Conservation (phyloP, 2,797 vertebrate species). For the Acrossocheilus wenchowensis region DNA sequence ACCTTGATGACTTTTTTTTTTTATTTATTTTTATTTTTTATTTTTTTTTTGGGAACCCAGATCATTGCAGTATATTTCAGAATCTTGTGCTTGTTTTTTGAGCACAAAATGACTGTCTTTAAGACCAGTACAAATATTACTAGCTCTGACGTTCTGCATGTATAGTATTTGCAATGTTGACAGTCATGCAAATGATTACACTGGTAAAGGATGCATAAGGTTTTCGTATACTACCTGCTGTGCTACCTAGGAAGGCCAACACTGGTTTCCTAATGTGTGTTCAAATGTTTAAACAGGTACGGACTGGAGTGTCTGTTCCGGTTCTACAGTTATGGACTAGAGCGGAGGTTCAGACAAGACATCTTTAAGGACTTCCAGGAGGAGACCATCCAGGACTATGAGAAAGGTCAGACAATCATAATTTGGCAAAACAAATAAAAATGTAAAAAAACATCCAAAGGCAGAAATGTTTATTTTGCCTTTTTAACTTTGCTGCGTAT, state of each 20-base stretch:
- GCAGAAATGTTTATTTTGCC: neutral
- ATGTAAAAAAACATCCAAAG: neutral
- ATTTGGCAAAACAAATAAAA: neutral
- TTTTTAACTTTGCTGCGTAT: neutral
- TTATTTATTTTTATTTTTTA: too few species aligned
- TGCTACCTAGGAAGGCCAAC: neutral
- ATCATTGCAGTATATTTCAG: neutral
- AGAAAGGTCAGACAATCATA: constrained; percentile 82
- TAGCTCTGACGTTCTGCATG: neutral
- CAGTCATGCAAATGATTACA: constrained; percentile 9
- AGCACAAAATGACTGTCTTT: neutral
- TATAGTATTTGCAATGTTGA: neutral
- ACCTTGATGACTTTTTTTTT: too few species aligned
- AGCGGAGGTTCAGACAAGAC: constrained; percentile 92
- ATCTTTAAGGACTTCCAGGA: constrained; percentile 96
- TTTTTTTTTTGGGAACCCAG: neutral
- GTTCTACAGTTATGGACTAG: constrained; percentile 96
- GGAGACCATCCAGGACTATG: constrained; percentile 92
- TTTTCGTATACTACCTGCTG: neutral
- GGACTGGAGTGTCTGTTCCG: constrained; percentile 96
- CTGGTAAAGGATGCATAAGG: neutral
- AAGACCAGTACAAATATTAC: neutral
- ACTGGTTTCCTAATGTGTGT: neutral
- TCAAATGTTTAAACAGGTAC: constrained; percentile 77
- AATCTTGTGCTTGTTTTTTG: neutral